phyloP scores from a whole-genome alignment of 2,888 invertebrate genomes.

The Theretra japonica region DNA sequence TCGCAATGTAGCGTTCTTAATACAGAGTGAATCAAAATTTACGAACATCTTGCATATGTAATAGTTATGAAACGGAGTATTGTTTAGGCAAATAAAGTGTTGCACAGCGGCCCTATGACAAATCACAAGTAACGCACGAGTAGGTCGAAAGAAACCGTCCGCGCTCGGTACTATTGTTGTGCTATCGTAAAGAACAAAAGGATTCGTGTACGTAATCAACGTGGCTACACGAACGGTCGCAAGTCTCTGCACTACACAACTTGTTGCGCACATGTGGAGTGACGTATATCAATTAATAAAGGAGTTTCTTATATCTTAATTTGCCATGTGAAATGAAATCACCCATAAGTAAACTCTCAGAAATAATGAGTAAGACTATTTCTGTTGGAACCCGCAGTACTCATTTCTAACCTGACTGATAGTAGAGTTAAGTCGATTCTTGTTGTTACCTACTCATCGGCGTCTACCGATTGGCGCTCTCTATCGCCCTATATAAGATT shows the following conservation, averaged over 20 bases:
- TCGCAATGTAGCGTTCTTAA: slow-evolving; percentile 43
- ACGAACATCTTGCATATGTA: slow-evolving; percentile 43
- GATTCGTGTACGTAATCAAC: slow-evolving; percentile 39
- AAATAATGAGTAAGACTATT: too few species aligned
- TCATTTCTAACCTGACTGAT: too few species aligned
- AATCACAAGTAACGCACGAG: slow-evolving; percentile 47
- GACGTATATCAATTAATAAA: background rate
- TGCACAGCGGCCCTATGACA: slow-evolving; percentile 33
- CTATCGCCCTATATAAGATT: too few species aligned
- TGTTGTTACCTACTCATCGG: too few species aligned
- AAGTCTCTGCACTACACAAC: background rate
- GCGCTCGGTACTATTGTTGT: slow-evolving; percentile 47
- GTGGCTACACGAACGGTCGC: slow-evolving; percentile 17
- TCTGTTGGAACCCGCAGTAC: too few species aligned
- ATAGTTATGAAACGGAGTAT: slow-evolving; percentile 49
- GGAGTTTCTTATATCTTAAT: background rate
- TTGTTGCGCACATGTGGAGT: background rate
- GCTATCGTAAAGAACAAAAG: slow-evolving; percentile 39
- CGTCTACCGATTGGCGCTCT: too few species aligned
- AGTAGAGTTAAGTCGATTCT: too few species aligned
- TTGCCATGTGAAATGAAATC: too few species aligned
- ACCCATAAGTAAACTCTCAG: too few species aligned
- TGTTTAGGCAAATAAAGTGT: slow-evolving; percentile 43
- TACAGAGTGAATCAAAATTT: slow-evolving; percentile 46
- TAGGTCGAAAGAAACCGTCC: slow-evolving; percentile 49